phyloP scores from a whole-genome alignment of 2,113 vertebrate species.

The Pontoporia blainvillei region DNA sequence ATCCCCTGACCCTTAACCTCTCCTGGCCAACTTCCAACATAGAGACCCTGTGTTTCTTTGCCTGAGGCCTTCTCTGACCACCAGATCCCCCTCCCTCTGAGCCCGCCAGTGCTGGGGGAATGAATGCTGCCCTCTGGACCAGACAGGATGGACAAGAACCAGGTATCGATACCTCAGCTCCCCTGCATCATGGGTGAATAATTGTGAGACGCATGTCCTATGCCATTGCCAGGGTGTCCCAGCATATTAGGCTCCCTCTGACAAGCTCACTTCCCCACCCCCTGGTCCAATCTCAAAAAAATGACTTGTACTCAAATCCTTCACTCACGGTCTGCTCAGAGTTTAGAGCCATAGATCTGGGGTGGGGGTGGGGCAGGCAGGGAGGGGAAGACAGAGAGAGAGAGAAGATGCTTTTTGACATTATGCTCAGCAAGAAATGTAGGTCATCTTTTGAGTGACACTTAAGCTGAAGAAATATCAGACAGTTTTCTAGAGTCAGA shows the following conservation, averaged over 20 bases:
- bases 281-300: background rate
- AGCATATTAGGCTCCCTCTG: background rate
- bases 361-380: background rate
- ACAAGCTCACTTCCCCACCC: background rate
- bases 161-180: background rate
- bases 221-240: background rate
- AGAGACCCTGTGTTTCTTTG: background rate
- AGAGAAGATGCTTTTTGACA: background rate
- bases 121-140: background rate
- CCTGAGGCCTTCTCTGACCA: background rate
- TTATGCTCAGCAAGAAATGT: background rate
- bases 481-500: background rate
- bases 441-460: background rate
- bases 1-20: background rate
- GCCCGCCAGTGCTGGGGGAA: background rate
- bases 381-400: background rate
- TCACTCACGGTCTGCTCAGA: background rate
- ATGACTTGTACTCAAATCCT: background rate
- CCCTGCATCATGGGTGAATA: background rate
- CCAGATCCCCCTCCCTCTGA: background rate
- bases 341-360: background rate
- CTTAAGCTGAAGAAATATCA: background rate
- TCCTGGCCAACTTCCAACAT: background rate
- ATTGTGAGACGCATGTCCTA: rapidly evolving
- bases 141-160: rapidly evolving